Evolutionary conservation across 2,113 vertebrate genomes (phyloP), one percentile per base, ranked within the genome.

Genomic region (Marmota flaviventris): DNA sequence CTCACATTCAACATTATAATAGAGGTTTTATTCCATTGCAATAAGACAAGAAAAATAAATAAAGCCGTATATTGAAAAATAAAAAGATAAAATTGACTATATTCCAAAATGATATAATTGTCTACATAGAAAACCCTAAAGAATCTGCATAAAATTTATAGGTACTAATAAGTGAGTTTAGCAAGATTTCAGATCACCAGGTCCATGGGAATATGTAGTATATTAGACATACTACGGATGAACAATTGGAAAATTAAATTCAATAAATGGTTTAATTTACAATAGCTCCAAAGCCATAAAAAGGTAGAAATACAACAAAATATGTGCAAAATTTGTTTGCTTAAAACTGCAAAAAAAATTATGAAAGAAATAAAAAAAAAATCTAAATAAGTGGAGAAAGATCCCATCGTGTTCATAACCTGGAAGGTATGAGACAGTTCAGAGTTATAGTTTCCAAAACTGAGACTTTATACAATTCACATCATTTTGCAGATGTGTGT

Each of bases 31-130:
- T 16, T 63, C 75, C 25, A 81, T 42, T 77, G 20, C 48, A 70
- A 91, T 85, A 76, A 95, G 42, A 32, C 61, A 89, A 91, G 53
- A 91, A 96, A 88, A 93, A 83, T 24, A 88, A 93, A 83, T 24
- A 70, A 76, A 48, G 73, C 67, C 0, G 27, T 69, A 67, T 32
- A 37, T 61, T 45, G 6, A 17, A 88, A 88, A 88, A 73, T 89
- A 56, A 42, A 58, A 73, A 67, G 65, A 61, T 42, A 48, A 77
- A 61, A 39, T 37, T 32, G 8, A 82, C 8, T 73, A 22, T 65
- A 51, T 78, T 92, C 9, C 27, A 61, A 87, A 89, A 65, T 93
- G n/a, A 86, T 32, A 25, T 85, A 22, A 53, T 87, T 42, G 1
- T n/a, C 29, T 51, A 70, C 56, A 3, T 25, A 88, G 20, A 79